Evolutionary conservation across 1,140 invertebrate species (phyloP).

Genomic region (Achroia grisella): DNA sequence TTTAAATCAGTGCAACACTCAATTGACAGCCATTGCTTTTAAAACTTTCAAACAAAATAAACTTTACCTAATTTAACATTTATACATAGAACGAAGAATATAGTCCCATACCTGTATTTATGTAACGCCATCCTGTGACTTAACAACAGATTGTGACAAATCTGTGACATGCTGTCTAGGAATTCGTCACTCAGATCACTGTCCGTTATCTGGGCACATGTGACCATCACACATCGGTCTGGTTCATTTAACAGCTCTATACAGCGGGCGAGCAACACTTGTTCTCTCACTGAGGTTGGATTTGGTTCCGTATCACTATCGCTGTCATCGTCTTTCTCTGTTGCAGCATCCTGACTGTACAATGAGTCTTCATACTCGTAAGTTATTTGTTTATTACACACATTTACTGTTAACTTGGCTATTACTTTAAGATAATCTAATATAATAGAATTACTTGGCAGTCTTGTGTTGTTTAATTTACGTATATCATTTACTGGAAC

Average conservation of each 20-base stretch:
- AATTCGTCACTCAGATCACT: slow-evolving; percentile 74
- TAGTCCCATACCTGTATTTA: slow-evolving; percentile 80
- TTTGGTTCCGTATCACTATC: slow-evolving; percentile 68
- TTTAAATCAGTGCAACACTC: too few relatives aligned
- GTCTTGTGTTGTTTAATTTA: slow-evolving; percentile 43
- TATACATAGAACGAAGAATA: too few relatives aligned
- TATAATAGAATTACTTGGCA: slow-evolving; percentile 47
- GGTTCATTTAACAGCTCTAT: slow-evolving; percentile 79
- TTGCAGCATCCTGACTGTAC: slow-evolving; percentile 66
- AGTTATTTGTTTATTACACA: slow-evolving; percentile 62
- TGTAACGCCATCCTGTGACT: slow-evolving; percentile 84
- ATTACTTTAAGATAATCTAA: slow-evolving; percentile 61
- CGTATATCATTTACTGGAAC: slow-evolving; percentile 45
- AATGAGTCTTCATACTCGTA: slow-evolving; percentile 58
- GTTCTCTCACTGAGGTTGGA: slow-evolving; percentile 51
- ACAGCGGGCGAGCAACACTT: slow-evolving; percentile 47
- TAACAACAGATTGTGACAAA: slow-evolving; percentile 86
- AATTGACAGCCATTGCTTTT: too few relatives aligned
- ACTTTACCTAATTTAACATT: too few relatives aligned
- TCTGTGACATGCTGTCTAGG: slow-evolving; percentile 80
- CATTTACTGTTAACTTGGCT: slow-evolving; percentile 60
- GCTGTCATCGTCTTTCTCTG: slow-evolving; percentile 66
- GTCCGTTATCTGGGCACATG: slow-evolving; percentile 77
- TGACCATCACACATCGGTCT: slow-evolving; percentile 74
- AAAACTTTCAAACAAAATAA: too few relatives aligned